Conservation (phyloP, 2,797 vertebrate genomes). For the Netta rufina region DNA sequence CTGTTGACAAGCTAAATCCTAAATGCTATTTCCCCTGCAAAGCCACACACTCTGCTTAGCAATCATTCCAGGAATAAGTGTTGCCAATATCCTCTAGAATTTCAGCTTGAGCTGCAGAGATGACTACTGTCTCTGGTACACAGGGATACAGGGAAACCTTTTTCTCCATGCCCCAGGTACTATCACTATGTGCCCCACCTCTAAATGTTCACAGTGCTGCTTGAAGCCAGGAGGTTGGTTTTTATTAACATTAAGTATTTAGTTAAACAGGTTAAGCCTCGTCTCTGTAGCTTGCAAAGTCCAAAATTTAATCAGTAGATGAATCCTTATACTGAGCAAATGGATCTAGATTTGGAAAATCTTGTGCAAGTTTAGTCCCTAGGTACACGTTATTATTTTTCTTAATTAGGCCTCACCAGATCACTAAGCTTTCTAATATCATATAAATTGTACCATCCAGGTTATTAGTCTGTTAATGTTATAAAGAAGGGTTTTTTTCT, state of each 20-base stretch:
- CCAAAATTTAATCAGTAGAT: conserved; percentile 26
- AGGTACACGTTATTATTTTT: conserved; percentile 47
- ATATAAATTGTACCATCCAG: conserved; percentile 11
- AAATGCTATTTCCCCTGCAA: not conserved
- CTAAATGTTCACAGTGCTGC: not conserved
- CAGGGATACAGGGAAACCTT: not conserved
- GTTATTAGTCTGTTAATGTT: not conserved
- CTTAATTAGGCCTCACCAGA: conserved; percentile 49
- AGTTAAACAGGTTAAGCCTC: conserved; percentile 18
- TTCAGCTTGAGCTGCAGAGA: not conserved
- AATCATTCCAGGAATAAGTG: not conserved
- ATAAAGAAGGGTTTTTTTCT: not conserved
- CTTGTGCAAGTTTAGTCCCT: conserved; percentile 32
- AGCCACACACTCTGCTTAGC: not conserved
- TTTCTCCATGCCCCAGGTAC: not conserved
- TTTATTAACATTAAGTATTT: conserved; percentile 23
- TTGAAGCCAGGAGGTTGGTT: not conserved
- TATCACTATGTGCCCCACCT: not conserved
- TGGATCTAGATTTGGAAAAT: conserved; percentile 37
- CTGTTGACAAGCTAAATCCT: not conserved
- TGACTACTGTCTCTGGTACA: not conserved
- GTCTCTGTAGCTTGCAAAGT: not conserved
- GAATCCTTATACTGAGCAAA: conserved; percentile 40
- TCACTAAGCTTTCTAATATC: conserved; percentile 40
- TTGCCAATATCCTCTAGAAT: not conserved